phyloP scores from a whole-genome alignment of 2,888 invertebrate genomes.

The Epiblema foenella region DNA sequence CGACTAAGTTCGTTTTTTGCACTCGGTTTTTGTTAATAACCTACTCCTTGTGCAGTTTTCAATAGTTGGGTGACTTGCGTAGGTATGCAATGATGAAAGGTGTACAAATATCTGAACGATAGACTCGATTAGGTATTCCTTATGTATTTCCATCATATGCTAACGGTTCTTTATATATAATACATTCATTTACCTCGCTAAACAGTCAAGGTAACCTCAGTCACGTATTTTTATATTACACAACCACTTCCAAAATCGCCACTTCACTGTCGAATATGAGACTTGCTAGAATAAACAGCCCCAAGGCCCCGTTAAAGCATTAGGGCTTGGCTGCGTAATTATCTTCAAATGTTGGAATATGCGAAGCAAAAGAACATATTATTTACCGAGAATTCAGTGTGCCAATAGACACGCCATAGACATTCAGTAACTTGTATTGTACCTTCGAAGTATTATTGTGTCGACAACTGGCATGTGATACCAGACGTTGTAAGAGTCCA shows the following conservation, averaged over 20 bases:
- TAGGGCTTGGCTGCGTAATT: constrained; percentile 20
- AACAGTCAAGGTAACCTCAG: constrained; percentile 30
- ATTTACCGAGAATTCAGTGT: constrained; percentile 16
- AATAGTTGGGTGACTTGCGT: too few species aligned
- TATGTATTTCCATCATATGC: constrained; percentile 8
- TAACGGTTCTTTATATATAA: constrained; percentile 7
- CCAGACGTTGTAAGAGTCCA: too few species aligned
- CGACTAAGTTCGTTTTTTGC: too few species aligned
- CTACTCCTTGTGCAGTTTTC: too few species aligned
- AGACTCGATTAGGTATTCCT: not conserved
- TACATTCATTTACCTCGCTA: constrained; percentile 7
- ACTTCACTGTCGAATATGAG: constrained; percentile 7
- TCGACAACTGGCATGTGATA: too few species aligned
- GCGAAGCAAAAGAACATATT: constrained; percentile 14
- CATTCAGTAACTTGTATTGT: not conserved
- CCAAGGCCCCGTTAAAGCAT: constrained; percentile 19
- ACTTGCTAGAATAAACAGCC: constrained; percentile 9
- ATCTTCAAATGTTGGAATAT: constrained; percentile 24
- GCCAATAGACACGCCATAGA: not conserved
- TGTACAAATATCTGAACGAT: too few species aligned
- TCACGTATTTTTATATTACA: constrained; percentile 37
- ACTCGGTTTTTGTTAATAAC: too few species aligned
- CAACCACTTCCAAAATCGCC: constrained; percentile 31
- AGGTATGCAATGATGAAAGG: too few species aligned
- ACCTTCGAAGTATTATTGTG: too few species aligned